Conservation (phyloP, 2,113 vertebrate species). For the Mus musculus region DNA sequence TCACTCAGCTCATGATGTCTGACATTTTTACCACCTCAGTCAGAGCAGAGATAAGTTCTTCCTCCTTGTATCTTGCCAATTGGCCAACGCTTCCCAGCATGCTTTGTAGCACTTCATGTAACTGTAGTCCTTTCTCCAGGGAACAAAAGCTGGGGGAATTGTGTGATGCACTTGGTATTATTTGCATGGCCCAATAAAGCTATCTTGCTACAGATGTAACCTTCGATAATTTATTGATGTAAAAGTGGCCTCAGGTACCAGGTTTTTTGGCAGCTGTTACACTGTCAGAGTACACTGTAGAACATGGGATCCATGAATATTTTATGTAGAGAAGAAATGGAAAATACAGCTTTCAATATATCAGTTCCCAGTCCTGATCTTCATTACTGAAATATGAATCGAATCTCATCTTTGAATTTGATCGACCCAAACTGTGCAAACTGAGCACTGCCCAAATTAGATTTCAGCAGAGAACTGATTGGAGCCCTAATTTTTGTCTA, state of each 20-base stretch:
- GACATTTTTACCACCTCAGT: conserved; percentile 25
- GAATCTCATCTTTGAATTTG: conserved; percentile 73
- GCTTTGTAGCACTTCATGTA: conserved; percentile 69
- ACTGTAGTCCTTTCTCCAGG: conserved; percentile 66
- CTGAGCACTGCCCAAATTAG: conserved; percentile 59
- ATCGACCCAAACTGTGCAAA: conserved; percentile 73
- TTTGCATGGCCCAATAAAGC: conserved; percentile 73
- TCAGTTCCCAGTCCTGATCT: conserved; percentile 77
- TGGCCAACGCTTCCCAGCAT: conserved; percentile 64
- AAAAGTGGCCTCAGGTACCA: conserved; percentile 77
- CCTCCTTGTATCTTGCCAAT: conserved; percentile 18
- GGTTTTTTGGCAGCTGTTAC: conserved; percentile 82
- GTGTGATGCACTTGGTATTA: conserved; percentile 65
- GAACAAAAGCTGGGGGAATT: conserved; percentile 79
- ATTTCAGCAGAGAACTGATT: conserved; percentile 73
- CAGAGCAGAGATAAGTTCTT: conserved; percentile 50
- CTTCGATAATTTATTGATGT: conserved; percentile 79
- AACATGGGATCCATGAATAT: conserved; percentile 83
- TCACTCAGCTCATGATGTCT: background rate
- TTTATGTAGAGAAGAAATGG: conserved; percentile 83
- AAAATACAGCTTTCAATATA: conserved; percentile 83
- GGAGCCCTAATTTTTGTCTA: conserved; percentile 65
- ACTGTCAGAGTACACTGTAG: conserved; percentile 74
- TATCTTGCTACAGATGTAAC: conserved; percentile 69
- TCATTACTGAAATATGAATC: conserved; percentile 78